These are phyloP conservation scores for Gorsachius goisagi DNA, from an alignment of 2,113 vertebrate genomes.

Conservation along the genomic window DNA sequence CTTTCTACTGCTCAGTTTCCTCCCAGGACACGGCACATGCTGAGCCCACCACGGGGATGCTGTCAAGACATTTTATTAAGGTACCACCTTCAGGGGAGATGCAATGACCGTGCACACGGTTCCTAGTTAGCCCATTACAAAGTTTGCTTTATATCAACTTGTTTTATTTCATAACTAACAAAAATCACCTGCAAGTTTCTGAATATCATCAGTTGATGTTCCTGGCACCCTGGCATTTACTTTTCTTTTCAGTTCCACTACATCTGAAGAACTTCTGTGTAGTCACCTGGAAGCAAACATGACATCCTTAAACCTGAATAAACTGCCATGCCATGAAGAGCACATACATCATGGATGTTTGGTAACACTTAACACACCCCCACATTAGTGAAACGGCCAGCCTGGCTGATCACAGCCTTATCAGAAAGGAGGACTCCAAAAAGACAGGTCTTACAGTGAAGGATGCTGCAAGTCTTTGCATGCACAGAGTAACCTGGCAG, in stretches of 20 bases:
- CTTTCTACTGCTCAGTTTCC: not conserved
- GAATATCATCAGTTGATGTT: not conserved
- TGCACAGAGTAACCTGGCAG: not conserved
- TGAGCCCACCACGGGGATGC: not conserved
- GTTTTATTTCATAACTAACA: not conserved
- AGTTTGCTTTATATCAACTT: not conserved
- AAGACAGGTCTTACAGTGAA: not conserved
- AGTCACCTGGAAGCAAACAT: not conserved
- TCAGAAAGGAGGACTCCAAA: not conserved
- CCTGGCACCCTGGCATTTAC: not conserved
- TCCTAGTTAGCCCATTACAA: not conserved
- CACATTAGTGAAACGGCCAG: not conserved
- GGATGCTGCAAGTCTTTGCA: not conserved
- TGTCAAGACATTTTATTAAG: not conserved
- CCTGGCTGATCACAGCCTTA: not conserved
- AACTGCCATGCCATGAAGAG: not conserved
- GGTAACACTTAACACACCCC: not conserved
- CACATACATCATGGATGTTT: accelerated
- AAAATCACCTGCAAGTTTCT: not conserved
- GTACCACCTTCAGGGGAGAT: not conserved
- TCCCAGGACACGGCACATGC: not conserved
- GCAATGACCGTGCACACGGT: not conserved
- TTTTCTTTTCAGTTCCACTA: not conserved
- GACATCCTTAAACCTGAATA: not conserved
- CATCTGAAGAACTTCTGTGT: not conserved